Conservation (phyloP, 2,113 vertebrate species). For the Callithrix jacchus region DNA sequence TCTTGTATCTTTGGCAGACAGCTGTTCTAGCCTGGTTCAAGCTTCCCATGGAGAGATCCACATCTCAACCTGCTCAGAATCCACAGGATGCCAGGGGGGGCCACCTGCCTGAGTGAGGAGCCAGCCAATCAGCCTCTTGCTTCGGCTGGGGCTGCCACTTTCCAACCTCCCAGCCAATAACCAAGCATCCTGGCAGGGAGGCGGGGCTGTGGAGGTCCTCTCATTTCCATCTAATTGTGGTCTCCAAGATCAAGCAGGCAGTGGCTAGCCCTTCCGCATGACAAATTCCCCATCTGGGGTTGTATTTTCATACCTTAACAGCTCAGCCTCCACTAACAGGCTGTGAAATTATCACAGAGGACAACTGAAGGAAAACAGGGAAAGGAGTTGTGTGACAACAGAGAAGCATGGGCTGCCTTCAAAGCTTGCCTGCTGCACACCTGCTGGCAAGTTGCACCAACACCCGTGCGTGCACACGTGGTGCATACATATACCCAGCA, state of each 20-base stretch:
- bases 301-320: constrained; percentile 31
- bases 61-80: neutral
- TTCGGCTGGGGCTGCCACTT: neutral
- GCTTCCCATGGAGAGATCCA: constrained; percentile 10
- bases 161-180: neutral
- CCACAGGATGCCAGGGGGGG: neutral
- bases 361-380: constrained; percentile 47
- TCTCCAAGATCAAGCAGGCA: constrained; percentile 28
- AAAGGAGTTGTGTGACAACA: constrained; percentile 55
- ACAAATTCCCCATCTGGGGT: constrained; percentile 43
- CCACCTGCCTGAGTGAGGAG: neutral
- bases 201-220: neutral
- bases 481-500: rapidly evolving
- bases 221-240: neutral
- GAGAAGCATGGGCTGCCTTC: constrained; percentile 47
- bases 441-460: constrained; percentile 48
- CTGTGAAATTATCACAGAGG: constrained; percentile 55
- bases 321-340: constrained; percentile 52
- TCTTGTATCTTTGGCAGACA: constrained; percentile 84
- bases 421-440: constrained; percentile 58
- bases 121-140: neutral
- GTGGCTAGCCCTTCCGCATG: neutral
- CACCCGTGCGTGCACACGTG: neutral
- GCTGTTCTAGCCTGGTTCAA: constrained; percentile 76
- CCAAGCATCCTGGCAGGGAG: neutral